These are phyloP conservation scores for Pseudanteris insignis DNA, from an alignment of 2,888 invertebrate species.

Conservation along the genomic window DNA sequence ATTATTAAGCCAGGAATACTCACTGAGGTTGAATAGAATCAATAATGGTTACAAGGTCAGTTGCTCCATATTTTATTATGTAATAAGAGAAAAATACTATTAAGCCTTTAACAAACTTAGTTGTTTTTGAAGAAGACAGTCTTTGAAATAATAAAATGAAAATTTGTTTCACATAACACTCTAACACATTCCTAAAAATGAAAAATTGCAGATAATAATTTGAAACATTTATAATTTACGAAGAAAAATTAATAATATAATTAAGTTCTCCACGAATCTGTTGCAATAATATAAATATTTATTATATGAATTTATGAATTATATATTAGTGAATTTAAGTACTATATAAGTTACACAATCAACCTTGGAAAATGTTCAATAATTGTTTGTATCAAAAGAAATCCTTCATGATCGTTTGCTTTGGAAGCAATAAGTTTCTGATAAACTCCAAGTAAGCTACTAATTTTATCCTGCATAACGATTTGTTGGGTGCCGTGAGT, in stretches of 20 bases:
- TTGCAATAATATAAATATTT: too few species aligned
- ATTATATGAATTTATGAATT: neutral
- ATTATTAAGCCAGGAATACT: too few species aligned
- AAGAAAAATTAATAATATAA: slow-evolving; percentile 12
- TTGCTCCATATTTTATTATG: slow-evolving; percentile 82
- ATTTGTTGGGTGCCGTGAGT: slow-evolving; percentile 77
- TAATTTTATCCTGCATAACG: slow-evolving; percentile 76
- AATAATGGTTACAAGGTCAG: slow-evolving; percentile 78
- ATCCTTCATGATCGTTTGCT: slow-evolving; percentile 95
- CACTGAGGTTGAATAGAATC: slow-evolving; percentile 88
- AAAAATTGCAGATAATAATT: too few species aligned
- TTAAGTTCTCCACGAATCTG: too few species aligned
- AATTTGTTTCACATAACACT: slow-evolving; percentile 84
- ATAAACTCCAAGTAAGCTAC: slow-evolving; percentile 90
- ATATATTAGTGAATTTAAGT: too few species aligned
- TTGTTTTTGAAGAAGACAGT: slow-evolving; percentile 91
- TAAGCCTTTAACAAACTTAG: slow-evolving; percentile 90
- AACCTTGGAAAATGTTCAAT: slow-evolving; percentile 83
- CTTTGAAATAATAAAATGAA: slow-evolving; percentile 93
- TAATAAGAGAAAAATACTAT: slow-evolving; percentile 92
- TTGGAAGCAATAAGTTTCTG: slow-evolving; percentile 97
- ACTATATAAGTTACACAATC: too few species aligned
- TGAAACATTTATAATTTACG: too few species aligned
- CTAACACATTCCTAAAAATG: slow-evolving; percentile 74
- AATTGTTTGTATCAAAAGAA: slow-evolving; percentile 87